Evolutionary conservation across 1,140 invertebrate genomes (phyloP), one percentile per base, ranked within the genome.

Genomic region (Sitophilus oryzae): DNA sequence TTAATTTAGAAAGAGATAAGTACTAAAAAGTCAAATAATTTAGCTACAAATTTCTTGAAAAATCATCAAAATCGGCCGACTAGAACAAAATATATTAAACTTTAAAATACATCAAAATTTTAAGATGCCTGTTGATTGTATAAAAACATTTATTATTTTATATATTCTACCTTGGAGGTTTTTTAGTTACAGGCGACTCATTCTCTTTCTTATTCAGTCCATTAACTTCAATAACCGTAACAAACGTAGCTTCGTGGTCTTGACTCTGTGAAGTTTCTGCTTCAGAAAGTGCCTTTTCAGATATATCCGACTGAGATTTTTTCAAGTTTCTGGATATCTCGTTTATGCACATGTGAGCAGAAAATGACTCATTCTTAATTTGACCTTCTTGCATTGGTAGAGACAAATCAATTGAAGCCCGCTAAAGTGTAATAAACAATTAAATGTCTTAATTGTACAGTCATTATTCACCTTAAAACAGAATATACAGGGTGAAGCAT

Each of bases 191-290:
- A 40, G 64, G 50, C 16, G 54, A 52, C 16, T 47, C 38, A 46
- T 14, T 66, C 56, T 44, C 69, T 67, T 63, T 69, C 68, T 73
- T 57, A 22, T 77, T 80, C 58, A 77, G 62, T 70, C 81, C 81
- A 72, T 88, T 90, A 2, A 92, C 88, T 80, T 91, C 86, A 58
- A 92, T 92, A 42, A 92, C 89, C 51, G 89, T 92, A 54, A 92
- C 82, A 76, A 90, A 92, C 73, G 88, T 87, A 70, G 84, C 82
- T 14, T 57, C 55, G 68, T 77, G 80, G 63, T 78, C 76, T 76
- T 35, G 62, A 14, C 74, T 35, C n/a, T 21, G 15, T 5, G 20
- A 11, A 48, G 67, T 66, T 55, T 64, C 54, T 68, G 76, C 80
- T 64, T 78, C 76, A 74, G 37, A 57, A 45, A 74, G 67, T 72